Conservation (phyloP, 2,797 vertebrate genomes). For the Babyrousa celebensis region DNA sequence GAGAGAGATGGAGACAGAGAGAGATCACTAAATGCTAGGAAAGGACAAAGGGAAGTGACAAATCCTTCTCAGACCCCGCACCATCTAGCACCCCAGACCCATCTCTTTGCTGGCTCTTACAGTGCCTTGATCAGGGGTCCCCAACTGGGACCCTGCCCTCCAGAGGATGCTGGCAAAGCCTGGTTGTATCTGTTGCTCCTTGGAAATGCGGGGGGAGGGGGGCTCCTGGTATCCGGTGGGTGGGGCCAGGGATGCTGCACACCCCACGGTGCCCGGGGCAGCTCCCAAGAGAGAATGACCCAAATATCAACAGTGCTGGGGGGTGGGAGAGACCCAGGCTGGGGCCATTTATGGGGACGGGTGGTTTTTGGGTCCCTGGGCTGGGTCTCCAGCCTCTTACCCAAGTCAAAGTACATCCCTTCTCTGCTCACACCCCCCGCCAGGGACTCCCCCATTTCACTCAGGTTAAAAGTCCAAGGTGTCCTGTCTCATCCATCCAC, state of each 20-base stretch:
- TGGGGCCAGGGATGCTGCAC: neutral
- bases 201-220: fast-evolving
- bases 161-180: neutral
- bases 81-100: fast-evolving
- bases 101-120: neutral
- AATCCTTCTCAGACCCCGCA: neutral
- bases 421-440: neutral
- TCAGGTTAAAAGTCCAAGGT: neutral
- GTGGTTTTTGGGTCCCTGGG: neutral
- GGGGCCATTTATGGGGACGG: neutral
- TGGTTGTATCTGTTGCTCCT: neutral
- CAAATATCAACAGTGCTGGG: neutral
- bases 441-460: neutral
- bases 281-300: neutral
- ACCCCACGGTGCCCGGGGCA: neutral
- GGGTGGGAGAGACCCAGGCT: neutral
- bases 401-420: fast-evolving
- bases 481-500: neutral
- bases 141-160: neutral
- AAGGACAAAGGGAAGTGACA: neutral
- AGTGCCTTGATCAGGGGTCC: too few species aligned
- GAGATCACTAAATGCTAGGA: neutral
- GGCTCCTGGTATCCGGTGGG: neutral
- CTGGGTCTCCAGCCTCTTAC: neutral
- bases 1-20: neutral